Evolutionary conservation across 2,888 invertebrate species (phyloP), one percentile per base, ranked within the genome.

Genomic region (Calameuta filiformis): DNA sequence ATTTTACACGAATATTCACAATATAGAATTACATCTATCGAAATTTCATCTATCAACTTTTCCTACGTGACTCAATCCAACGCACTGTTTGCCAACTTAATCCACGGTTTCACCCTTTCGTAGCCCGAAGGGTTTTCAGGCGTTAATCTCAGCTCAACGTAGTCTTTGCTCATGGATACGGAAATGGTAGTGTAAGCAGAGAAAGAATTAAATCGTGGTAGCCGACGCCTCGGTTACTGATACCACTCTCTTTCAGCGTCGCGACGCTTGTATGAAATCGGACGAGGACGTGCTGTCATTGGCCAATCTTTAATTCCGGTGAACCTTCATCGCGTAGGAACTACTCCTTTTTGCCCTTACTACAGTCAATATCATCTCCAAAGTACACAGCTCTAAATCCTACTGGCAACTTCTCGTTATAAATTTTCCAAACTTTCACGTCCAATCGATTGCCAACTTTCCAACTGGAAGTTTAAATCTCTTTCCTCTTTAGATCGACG

Each of bases 321-420:
- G 56, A 56, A 56, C 2, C 23, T 56, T 56, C 23, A 56, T 23
- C 56, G 2, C 56, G 23, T 56, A 56, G 56, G 23, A 56, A 56
- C 71, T 23, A 34, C 40, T 12, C 75, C 77, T 33, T 73, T 73
- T 15, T 68, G 33, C 35, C 71, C 76, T 35, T 73, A 81, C 83
- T 81, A 86, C 85, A 86, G 87, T 88, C 88, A 88, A 89, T 87
- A 88, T 89, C 84, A 89, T 89, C 85, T 87, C 84, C 81, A 86
- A 82, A 85, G 89, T 86, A 89, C 87, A 89, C 85, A 87, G 85
- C 83, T 83, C 83, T 79, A 83, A 87, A 88, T 88, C 85, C 86
- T 77, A 69, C 79, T 77, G 77, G 23, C 23, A 56, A 56, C 56
- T 56, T 81, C 82, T 81, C 81, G 79, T 79, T 79, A 80, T 79